These are phyloP conservation scores for Sminthurides aquaticus DNA, from an alignment of 2,888 invertebrate genomes.

Conservation along the genomic window DNA sequence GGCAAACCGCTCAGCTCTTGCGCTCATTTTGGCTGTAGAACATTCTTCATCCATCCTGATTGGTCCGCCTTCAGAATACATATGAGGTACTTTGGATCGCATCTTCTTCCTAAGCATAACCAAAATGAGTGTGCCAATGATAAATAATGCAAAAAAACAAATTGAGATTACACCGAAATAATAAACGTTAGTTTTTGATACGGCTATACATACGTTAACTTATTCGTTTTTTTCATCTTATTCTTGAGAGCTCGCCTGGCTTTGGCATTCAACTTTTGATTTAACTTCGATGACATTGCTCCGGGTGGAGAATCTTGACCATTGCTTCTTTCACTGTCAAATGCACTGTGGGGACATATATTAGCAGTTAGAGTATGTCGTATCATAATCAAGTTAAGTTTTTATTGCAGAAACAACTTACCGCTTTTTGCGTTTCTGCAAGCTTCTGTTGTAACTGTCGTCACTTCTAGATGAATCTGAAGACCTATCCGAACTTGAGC, in stretches of 20 bases:
- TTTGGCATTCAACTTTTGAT: conserved; percentile 19
- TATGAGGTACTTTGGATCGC: conserved; percentile 27
- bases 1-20: conserved; percentile 82
- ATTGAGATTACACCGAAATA: too few relatives aligned
- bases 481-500: conserved; percentile 40
- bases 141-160: conserved; percentile 7
- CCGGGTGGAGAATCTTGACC: conserved; percentile 10
- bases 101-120: conserved; percentile 31
- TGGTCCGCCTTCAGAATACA: conserved; percentile 40
- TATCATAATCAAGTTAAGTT: too few relatives aligned
- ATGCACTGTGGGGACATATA: neutral
- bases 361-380: neutral
- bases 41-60: conserved; percentile 43
- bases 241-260: conserved; percentile 20
- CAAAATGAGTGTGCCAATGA: too few relatives aligned
- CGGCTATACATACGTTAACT: conserved; percentile 1
- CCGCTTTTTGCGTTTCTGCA: conserved; percentile 35
- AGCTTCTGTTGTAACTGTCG: conserved; percentile 23
- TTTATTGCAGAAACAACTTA: too few relatives aligned
- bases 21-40: conserved; percentile 66
- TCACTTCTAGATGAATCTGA: conserved; percentile 30
- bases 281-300: conserved; percentile 8
- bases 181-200: neutral
- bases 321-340: neutral
- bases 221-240: conserved; percentile 18